Conservation (phyloP, 1,140 invertebrate species). For the Calliphora vicina region DNA sequence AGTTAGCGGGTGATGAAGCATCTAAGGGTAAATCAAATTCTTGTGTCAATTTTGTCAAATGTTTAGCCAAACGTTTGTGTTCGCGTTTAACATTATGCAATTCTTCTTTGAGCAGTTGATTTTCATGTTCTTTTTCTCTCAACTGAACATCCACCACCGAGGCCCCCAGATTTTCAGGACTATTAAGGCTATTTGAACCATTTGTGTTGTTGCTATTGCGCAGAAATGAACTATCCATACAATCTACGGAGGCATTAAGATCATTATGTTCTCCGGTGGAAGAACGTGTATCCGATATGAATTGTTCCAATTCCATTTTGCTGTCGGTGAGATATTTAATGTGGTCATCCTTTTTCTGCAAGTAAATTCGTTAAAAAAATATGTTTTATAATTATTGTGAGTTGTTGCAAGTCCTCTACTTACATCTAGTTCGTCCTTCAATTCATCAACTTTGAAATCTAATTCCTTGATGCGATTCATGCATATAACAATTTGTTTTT, state of each 20-base stretch:
- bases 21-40: slow-evolving; percentile 36
- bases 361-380: not conserved
- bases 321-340: slow-evolving; percentile 43
- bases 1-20: not conserved
- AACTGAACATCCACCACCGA: slow-evolving; percentile 57
- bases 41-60: slow-evolving; percentile 33
- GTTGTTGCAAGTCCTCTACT: no score
- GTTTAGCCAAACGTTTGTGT: slow-evolving; percentile 30
- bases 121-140: slow-evolving; percentile 57
- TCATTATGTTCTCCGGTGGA: slow-evolving; percentile 40
- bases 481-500: slow-evolving; percentile 43
- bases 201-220: slow-evolving; percentile 39
- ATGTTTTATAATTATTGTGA: no score
- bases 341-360: slow-evolving; percentile 36
- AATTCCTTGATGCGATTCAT: slow-evolving; percentile 45
- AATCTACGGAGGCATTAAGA: slow-evolving; percentile 42
- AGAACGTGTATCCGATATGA: slow-evolving; percentile 50
- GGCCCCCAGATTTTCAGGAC: slow-evolving; percentile 54
- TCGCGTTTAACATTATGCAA: slow-evolving; percentile 27
- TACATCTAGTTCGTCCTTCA: slow-evolving; percentile 9
- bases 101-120: slow-evolving; percentile 44
- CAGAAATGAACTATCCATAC: not conserved
- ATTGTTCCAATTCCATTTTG: slow-evolving; percentile 51
- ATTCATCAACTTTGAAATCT: slow-evolving; percentile 41
- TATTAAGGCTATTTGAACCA: slow-evolving; percentile 38